Conservation (phyloP, 2,797 vertebrate genomes). For the Sebastolobus altivelis region DNA sequence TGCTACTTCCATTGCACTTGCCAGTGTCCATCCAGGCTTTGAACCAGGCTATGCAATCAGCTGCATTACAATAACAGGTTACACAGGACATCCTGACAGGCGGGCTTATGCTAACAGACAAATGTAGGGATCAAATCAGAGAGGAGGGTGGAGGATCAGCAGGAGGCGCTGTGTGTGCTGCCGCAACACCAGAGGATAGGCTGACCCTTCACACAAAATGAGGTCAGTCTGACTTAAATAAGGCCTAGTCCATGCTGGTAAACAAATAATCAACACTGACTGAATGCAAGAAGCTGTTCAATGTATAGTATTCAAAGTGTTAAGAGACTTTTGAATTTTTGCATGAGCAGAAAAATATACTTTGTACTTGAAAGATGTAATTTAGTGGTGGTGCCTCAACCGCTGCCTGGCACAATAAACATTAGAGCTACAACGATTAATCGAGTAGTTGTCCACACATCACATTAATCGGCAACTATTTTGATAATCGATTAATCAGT, state of each 20-base stretch:
- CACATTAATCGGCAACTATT: too few species aligned
- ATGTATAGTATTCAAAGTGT: too few species aligned
- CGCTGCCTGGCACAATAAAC: too few species aligned
- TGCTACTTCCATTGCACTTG: constrained; percentile 51
- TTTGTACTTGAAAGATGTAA: too few species aligned
- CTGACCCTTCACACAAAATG: constrained; percentile 36
- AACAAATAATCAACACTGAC: constrained; percentile 35
- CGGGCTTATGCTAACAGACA: constrained; percentile 22
- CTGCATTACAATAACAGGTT: constrained; percentile 35
- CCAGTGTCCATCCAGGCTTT: constrained; percentile 53
- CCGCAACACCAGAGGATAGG: constrained; percentile 27
- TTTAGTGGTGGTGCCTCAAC: too few species aligned
- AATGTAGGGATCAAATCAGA: constrained; percentile 12
- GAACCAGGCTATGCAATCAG: constrained; percentile 39
- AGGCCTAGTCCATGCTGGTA: constrained; percentile 26
- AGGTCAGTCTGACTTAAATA: constrained; percentile 56
- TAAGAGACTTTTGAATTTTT: too few species aligned
- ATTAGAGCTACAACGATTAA: too few species aligned
- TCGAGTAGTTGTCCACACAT: too few species aligned
- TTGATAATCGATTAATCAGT: too few species aligned
- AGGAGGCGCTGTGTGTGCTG: constrained; percentile 52
- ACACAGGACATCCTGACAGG: constrained; percentile 48
- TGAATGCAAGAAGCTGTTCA: constrained; percentile 7
- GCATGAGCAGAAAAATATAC: too few species aligned
- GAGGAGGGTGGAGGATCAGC: constrained; percentile 3